phyloP scores from a whole-genome alignment of 2,888 invertebrate species.

The Stenoptilia bipunctidactyla region DNA sequence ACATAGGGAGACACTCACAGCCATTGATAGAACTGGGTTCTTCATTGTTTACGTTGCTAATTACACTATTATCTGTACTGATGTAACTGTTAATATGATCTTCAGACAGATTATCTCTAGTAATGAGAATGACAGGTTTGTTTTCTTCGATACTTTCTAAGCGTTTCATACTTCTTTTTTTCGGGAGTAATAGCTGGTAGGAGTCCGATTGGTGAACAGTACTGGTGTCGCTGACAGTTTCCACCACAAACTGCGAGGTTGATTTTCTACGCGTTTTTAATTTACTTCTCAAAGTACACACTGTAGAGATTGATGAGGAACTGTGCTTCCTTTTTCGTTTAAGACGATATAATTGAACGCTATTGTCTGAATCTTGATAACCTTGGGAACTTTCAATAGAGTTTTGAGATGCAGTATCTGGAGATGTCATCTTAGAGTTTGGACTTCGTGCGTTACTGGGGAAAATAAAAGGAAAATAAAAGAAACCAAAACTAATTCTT shows the following conservation, averaged over 20 bases:
- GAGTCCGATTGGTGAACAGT: conserved; percentile 44
- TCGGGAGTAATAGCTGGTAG: conserved; percentile 37
- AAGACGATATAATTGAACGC: conserved; percentile 22
- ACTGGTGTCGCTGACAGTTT: conserved; percentile 16
- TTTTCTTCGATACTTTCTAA: conserved; percentile 30
- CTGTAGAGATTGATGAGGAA: conserved; percentile 10
- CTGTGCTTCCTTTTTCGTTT: conserved; percentile 29
- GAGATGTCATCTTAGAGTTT: conserved; percentile 8
- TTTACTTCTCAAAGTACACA: conserved; percentile 20
- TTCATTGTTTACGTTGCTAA: not conserved
- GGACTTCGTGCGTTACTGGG: too few species aligned
- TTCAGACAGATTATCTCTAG: conserved; percentile 27
- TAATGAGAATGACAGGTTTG: conserved; percentile 19
- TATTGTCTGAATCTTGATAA: conserved; percentile 46
- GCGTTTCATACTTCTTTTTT: conserved; percentile 14
- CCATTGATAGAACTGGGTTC: conserved; percentile 37
- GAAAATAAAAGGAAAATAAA: too few species aligned
- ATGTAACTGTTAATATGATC: too few species aligned
- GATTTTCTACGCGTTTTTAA: conserved; percentile 21
- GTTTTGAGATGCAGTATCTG: conserved; percentile 1
- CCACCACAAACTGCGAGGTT: conserved; percentile 21
- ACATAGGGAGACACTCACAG: conserved; percentile 40
- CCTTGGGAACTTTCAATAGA: conserved; percentile 46
- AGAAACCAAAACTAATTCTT: not conserved
- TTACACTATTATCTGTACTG: not conserved